Percentiles rank a stretch among this genome's conserved stretches.
phyloP scores from a whole-genome alignment of 2,113 vertebrate species.

The Penelope pileata region DNA sequence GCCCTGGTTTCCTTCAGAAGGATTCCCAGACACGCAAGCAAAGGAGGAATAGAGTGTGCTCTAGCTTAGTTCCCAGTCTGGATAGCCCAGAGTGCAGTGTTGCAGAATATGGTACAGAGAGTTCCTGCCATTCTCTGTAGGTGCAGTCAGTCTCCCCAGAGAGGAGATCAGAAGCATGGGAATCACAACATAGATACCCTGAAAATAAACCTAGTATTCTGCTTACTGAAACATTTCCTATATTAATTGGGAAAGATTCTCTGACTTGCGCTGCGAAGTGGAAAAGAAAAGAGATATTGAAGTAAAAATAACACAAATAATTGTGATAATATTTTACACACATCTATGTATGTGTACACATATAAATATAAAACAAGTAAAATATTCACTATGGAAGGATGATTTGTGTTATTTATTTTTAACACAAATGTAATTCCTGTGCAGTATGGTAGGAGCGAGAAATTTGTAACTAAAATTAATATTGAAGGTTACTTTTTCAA shows the following conservation, averaged over 20 bases:
- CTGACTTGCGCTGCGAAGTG: background rate
- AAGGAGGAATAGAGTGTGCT: too few species aligned
- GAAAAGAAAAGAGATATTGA: background rate
- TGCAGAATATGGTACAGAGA: background rate
- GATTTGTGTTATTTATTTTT: background rate
- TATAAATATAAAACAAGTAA: background rate
- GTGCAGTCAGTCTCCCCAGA: background rate
- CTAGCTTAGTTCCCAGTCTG: background rate
- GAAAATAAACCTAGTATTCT: background rate
- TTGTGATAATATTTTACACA: background rate
- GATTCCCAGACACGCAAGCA: background rate
- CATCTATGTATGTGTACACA: background rate
- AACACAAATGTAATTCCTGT: background rate
- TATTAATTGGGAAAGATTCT: background rate
- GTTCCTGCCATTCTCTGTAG: background rate
- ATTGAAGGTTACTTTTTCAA: background rate
- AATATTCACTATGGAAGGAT: background rate
- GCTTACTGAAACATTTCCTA: background rate
- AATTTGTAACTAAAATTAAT: background rate
- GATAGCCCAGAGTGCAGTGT: background rate
- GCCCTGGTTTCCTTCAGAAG: background rate
- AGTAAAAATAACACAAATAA: background rate
- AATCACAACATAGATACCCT: background rate
- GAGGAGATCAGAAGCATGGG: background rate
- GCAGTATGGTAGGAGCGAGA: background rate